phyloP scores from a whole-genome alignment of 2,888 invertebrate genomes.

The Morpho achilles region DNA sequence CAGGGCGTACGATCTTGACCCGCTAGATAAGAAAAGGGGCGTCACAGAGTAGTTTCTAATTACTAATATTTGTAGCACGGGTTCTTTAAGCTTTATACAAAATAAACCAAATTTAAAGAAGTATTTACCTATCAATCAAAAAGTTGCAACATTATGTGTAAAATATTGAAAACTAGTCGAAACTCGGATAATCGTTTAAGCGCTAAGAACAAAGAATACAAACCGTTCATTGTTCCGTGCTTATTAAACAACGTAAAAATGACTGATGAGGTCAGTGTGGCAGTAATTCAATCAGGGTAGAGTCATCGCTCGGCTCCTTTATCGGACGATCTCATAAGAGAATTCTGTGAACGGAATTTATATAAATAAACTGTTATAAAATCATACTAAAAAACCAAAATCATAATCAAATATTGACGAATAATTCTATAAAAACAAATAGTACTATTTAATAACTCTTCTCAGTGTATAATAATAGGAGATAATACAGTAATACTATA shows the following conservation, averaged over 20 bases:
- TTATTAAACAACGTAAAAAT: constrained; percentile 42
- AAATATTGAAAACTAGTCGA: background rate
- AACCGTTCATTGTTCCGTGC: constrained; percentile 35
- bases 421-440: background rate
- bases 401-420: background rate
- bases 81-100: background rate
- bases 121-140: too few species aligned
- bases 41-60: background rate
- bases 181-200: constrained; percentile 16
- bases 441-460: background rate
- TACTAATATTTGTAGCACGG: background rate
- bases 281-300: constrained; percentile 49
- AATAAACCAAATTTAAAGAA: too few species aligned
- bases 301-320: constrained; percentile 34
- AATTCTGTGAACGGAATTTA: constrained; percentile 3
- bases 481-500: too few species aligned
- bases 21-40: constrained; percentile 26
- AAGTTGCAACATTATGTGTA: too few species aligned
- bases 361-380: constrained; percentile 5
- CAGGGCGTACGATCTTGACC: constrained; percentile 28
- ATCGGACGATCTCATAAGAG: constrained; percentile 17
- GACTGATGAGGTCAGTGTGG: constrained; percentile 54
- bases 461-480: too few species aligned
- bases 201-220: constrained; percentile 32
- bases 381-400: background rate